phyloP scores from a whole-genome alignment of 2,888 invertebrate species.

The Dendrolimus houi region DNA sequence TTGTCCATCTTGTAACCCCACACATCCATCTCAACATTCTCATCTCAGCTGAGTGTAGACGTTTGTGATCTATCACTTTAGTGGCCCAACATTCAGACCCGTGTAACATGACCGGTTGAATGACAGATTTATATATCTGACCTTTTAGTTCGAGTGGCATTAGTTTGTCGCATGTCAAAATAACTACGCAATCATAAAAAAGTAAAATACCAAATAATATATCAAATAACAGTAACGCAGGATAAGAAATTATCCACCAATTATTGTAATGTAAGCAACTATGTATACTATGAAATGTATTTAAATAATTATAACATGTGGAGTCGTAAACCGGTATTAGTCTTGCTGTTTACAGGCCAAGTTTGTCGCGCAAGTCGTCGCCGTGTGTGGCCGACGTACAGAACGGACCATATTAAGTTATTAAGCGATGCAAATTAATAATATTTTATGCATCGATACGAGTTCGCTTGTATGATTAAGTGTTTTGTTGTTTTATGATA shows the following conservation, averaged over 20 bases:
- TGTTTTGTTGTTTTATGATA: background rate
- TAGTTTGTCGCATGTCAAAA: too few species aligned
- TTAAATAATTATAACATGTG: background rate
- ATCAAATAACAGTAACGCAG: too few species aligned
- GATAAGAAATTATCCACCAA: background rate
- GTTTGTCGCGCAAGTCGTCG: constrained; percentile 4
- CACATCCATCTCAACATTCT: too few species aligned
- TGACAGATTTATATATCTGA: too few species aligned
- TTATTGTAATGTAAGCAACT: background rate
- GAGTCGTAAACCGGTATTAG: background rate
- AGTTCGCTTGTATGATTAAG: background rate
- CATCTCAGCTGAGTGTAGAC: too few species aligned
- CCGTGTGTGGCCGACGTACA: constrained; percentile 37
- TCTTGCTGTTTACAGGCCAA: background rate
- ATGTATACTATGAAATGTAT: background rate
- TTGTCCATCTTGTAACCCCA: too few species aligned
- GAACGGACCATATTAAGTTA: constrained; percentile 42
- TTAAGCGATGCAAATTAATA: constrained; percentile 48
- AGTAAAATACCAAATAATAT: too few species aligned
- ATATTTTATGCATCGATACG: constrained; percentile 3
- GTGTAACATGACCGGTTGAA: too few species aligned
- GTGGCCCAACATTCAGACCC: too few species aligned
- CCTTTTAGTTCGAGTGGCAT: too few species aligned
- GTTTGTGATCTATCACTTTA: too few species aligned
- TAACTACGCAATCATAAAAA: too few species aligned